These are phyloP conservation scores for Cydia fagiglandana DNA, from an alignment of 1,140 invertebrate species.

Conservation along the genomic window DNA sequence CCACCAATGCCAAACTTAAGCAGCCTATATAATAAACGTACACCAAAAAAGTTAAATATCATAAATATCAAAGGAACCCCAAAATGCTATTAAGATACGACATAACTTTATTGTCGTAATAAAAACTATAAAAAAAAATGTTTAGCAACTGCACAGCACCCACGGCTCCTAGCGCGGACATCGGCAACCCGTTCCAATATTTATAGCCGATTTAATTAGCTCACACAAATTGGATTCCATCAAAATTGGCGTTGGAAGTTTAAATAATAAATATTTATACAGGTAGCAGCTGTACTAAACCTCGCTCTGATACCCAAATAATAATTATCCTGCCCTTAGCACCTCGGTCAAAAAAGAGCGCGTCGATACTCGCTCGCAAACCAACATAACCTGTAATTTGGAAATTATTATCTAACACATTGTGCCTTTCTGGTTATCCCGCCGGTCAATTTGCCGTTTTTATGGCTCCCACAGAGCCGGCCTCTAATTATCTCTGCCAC, in stretches of 20 bases:
- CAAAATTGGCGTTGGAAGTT: conserved; percentile 72
- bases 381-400: conserved; percentile 77
- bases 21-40: too few relatives aligned
- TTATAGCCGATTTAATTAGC: conserved; percentile 68
- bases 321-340: conserved; percentile 78
- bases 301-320: conserved; percentile 74
- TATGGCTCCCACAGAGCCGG: conserved; percentile 76
- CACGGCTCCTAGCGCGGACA: conserved; percentile 26
- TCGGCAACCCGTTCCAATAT: conserved; percentile 28
- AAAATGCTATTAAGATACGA: conserved; percentile 22
- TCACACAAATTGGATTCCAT: conserved; percentile 54
- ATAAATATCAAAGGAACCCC: not conserved
- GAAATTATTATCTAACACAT: conserved; percentile 80
- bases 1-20: too few relatives aligned
- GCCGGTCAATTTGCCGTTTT: conserved; percentile 79
- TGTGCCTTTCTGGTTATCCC: conserved; percentile 79
- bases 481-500: conserved; percentile 77
- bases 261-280: conserved; percentile 79
- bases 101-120: conserved; percentile 32
- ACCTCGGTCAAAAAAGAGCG: conserved; percentile 73
- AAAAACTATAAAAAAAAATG: conserved; percentile 27
- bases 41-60: not conserved
- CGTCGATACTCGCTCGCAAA: conserved; percentile 69
- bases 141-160: conserved; percentile 23
- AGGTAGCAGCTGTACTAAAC: conserved; percentile 78